Evolutionary conservation across 2,888 invertebrate genomes (phyloP), one percentile per base, ranked within the genome.

Genomic region (Masnerella sp.): DNA sequence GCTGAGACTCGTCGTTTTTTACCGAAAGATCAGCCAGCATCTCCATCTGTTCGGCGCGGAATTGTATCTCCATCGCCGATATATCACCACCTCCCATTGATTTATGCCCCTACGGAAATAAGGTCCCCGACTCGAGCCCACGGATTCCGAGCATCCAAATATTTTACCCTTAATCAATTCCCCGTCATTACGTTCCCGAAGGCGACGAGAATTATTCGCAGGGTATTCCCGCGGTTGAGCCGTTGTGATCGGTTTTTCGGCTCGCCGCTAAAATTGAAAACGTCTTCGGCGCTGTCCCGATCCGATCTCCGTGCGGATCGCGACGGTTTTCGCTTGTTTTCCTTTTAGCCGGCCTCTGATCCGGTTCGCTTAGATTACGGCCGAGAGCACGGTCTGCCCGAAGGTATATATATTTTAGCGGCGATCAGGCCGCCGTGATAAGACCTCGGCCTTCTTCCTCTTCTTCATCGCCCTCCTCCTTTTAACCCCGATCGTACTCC

Each of bases 271-370:
- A 62, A 62, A 70, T 70, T 70, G 62, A 45, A 62, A 54, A 62
- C 42, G 42, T 70, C 56, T 62, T 70, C 12, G 49, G 38, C 40
- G 52, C 11, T 43, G 43, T 49, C 43, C 20, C 14, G 69, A 70
- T 62, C 69, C 9, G 54, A 69, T 69, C 69, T 38, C 28, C 30
- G 54, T 22, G 14, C 25, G 67, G 52, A 69, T 69, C 45, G 61
- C 51, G 51, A 52, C 52, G 61, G 52, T 52, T 61, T 56, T 45
- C 38, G 69, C 47, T 69, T 61, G 61, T 69, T 54, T 69, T 61
- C 61, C 54, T 61, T 61, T 54, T 54, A 52, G 36, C 43, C 47
- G 22, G 25, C 47, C 45, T 54, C 54, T 47, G 69, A 69, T 69
- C 61, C 61, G 69, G 61, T 69, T 61, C 54, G 40, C 54, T 54